A percentile compares a stretch with the other conserved stretches of the same genome.
phyloP scores from a whole-genome alignment of 2,888 invertebrate species.

The Pasiphila rectangulata region DNA sequence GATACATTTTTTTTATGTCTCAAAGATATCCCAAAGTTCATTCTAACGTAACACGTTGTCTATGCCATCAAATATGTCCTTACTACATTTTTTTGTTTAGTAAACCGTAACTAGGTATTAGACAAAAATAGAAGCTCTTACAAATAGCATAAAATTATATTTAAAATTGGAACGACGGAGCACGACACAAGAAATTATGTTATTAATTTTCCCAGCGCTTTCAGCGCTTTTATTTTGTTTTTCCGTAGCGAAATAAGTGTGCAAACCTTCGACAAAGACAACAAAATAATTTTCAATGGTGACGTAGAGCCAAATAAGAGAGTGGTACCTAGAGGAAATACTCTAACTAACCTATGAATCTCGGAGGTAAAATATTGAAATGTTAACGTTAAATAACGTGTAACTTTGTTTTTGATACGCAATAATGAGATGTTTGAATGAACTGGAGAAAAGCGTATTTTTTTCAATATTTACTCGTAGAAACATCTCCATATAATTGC shows the following conservation, averaged over 20 bases:
- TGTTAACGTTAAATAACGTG: too few species aligned
- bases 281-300: slow-evolving; percentile 1
- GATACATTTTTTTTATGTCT: too few species aligned
- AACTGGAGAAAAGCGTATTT: too few species aligned
- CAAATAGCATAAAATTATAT: slow-evolving; percentile 15
- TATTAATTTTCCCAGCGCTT: slow-evolving; percentile 5
- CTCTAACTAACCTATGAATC: too few species aligned
- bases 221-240: slow-evolving; percentile 14
- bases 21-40: background rate
- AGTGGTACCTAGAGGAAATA: background rate
- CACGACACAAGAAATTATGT: slow-evolving; percentile 5
- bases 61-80: slow-evolving; percentile 18
- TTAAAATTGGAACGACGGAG: slow-evolving; percentile 15
- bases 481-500: too few species aligned
- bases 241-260: slow-evolving; percentile 6
- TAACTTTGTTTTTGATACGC: too few species aligned
- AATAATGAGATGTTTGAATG: too few species aligned
- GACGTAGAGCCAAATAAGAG: background rate
- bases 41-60: background rate
- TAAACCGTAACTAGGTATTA: slow-evolving; percentile 21
- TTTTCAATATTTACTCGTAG: too few species aligned
- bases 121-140: slow-evolving; percentile 21
- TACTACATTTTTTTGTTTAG: slow-evolving; percentile 8
- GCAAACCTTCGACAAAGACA: slow-evolving; percentile 5
- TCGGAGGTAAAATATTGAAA: too few species aligned